These are phyloP conservation scores for Drosophila lutescens DNA, from an alignment of 2,888 invertebrate genomes.

Conservation along the genomic window DNA sequence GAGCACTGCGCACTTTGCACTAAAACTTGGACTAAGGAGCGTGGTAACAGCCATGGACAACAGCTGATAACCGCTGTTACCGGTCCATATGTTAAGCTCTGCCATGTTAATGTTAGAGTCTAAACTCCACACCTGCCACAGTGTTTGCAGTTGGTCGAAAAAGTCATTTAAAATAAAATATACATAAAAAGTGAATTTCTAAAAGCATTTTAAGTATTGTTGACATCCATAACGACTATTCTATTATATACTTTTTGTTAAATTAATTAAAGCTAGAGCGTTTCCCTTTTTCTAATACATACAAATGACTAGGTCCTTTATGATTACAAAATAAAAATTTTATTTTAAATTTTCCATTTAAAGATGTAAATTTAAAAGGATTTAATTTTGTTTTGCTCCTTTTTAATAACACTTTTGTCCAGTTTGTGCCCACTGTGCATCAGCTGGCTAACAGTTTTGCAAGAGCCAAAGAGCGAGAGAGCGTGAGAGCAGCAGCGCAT, in stretches of 20 bases:
- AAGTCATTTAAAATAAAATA: not conserved
- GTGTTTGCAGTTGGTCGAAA: slow-evolving; percentile 1
- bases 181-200: no score
- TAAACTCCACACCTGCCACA: slow-evolving; percentile 56
- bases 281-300: no score
- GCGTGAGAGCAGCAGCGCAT: not conserved
- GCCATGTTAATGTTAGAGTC: slow-evolving; percentile 47
- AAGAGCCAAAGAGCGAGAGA: not conserved
- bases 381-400: no score
- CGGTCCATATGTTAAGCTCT: slow-evolving; percentile 10
- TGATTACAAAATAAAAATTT: no score
- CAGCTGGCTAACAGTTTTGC: slow-evolving; percentile 5
- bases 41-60: slow-evolving; percentile 34
- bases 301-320: no score
- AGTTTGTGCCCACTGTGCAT: slow-evolving; percentile 4
- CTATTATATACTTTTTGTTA: no score
- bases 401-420: no score
- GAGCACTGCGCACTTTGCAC: slow-evolving; percentile 61
- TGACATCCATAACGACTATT: no score
- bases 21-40: slow-evolving; percentile 24
- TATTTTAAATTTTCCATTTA: no score
- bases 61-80: slow-evolving; percentile 40
- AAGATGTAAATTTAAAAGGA: no score
- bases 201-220: no score
- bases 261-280: no score